Conservation (phyloP, 1,140 invertebrate species). For the Eumaeus atala region DNA sequence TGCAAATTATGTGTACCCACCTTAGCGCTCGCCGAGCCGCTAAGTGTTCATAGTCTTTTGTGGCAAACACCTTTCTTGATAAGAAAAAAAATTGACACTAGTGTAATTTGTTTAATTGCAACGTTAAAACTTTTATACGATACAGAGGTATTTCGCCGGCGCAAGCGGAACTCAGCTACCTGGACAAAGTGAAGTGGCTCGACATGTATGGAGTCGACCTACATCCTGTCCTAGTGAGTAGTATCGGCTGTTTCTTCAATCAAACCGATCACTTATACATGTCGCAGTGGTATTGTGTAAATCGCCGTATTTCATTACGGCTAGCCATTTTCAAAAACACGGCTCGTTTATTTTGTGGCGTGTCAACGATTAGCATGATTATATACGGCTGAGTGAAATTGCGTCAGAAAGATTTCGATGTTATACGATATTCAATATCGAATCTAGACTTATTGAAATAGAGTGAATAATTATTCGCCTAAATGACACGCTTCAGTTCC, state of each 20-base stretch:
- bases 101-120: constrained; percentile 19
- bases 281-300: too few relatives aligned
- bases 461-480: too few relatives aligned
- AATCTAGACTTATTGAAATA: too few relatives aligned
- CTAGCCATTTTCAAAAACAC: too few relatives aligned
- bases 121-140: constrained; percentile 21
- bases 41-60: constrained; percentile 34
- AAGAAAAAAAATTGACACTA: constrained; percentile 36
- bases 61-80: constrained; percentile 40
- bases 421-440: too few relatives aligned
- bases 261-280: too few relatives aligned
- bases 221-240: constrained; percentile 77
- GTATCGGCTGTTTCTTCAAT: background rate
- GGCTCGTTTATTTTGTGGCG: too few relatives aligned
- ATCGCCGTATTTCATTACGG: too few relatives aligned
- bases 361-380: too few relatives aligned
- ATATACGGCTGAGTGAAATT: too few relatives aligned
- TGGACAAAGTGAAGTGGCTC: constrained; percentile 96
- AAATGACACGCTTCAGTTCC: too few relatives aligned
- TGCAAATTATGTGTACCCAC: constrained; percentile 62
- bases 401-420: too few relatives aligned
- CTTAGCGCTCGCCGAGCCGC: constrained; percentile 18
- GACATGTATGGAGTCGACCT: constrained; percentile 98
- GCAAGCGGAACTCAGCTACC: constrained; percentile 88
- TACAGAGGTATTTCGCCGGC: constrained; percentile 76